Percentiles rank a stretch among this genome's conserved stretches.
Conservation (phyloP, 2,113 vertebrate species). For the Ginglymostoma cirratum region DNA sequence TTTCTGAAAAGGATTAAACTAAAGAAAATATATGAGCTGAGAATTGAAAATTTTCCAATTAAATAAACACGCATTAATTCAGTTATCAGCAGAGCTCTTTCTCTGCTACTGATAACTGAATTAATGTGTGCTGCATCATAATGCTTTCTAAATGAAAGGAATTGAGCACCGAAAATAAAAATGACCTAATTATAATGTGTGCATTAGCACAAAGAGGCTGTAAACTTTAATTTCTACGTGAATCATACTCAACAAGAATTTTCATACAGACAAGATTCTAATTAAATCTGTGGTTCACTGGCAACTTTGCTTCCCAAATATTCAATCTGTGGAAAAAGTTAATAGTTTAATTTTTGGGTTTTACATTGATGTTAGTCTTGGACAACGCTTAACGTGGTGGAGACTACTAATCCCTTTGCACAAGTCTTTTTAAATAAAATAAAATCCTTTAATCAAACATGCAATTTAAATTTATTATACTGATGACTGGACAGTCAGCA, state of each 20-base stretch:
- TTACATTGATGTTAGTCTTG: neutral
- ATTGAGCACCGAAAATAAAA: slow-evolving; percentile 26
- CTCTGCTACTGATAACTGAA: slow-evolving; percentile 20
- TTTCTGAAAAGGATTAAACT: neutral
- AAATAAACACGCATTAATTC: neutral
- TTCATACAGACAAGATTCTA: slow-evolving; percentile 26
- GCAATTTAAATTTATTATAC: neutral
- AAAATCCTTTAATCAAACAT: neutral
- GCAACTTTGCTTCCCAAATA: neutral
- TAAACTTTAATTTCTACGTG: slow-evolving; percentile 33
- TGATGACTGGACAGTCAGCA: neutral
- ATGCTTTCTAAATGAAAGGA: slow-evolving; percentile 34
- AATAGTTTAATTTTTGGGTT: neutral
- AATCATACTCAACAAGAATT: slow-evolving; percentile 28
- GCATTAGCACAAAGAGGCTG: slow-evolving; percentile 19
- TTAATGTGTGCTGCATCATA: slow-evolving; percentile 17
- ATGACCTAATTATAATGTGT: slow-evolving; percentile 33
- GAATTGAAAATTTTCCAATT: slow-evolving; percentile 24
- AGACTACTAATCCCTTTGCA: neutral
- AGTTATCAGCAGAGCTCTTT: slow-evolving; percentile 5
- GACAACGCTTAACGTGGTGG: neutral
- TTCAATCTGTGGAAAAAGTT: neutral
- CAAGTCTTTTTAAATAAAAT: neutral
- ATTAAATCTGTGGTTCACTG: neutral
- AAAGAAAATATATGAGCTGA: slow-evolving; percentile 6